Evolutionary conservation across 2,113 vertebrate species (phyloP).

Genomic region (Beaufortia kweichowensis): DNA sequence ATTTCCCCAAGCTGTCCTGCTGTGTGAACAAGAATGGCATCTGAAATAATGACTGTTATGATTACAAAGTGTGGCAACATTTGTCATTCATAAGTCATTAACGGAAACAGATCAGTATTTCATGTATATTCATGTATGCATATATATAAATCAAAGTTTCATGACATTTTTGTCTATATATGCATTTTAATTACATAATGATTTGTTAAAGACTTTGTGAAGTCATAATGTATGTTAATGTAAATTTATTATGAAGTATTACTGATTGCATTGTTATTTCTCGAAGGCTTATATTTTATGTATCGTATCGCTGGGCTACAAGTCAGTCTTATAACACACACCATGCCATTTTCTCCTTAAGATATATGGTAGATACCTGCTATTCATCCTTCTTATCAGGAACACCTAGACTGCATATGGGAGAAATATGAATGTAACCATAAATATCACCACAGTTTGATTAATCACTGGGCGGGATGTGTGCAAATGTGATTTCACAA

Average conservation of each 20-base stretch:
- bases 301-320: not conserved
- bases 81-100: constrained; percentile 17
- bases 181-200: not conserved
- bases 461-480: constrained; percentile 15
- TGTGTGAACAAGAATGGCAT: constrained; percentile 15
- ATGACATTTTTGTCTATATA: not conserved
- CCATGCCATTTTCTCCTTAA: too few species aligned
- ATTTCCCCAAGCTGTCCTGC: constrained; percentile 10
- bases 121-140: not conserved
- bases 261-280: too few species aligned
- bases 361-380: constrained; percentile 7
- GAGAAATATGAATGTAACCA: constrained; percentile 11
- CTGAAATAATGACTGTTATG: constrained; percentile 20
- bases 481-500: constrained; percentile 21
- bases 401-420: constrained; percentile 3
- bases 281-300: not conserved
- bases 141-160: not conserved
- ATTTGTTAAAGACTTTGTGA: not conserved
- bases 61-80: not conserved
- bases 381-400: constrained; percentile 3
- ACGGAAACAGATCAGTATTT: not conserved
- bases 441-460: constrained; percentile 47
- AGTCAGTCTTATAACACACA: not conserved
- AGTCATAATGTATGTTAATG: not conserved
- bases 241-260: not conserved